Base-by-base conservation (phyloP, 1,140 invertebrate species). In the Gryllus bimaculatus region DNA sequence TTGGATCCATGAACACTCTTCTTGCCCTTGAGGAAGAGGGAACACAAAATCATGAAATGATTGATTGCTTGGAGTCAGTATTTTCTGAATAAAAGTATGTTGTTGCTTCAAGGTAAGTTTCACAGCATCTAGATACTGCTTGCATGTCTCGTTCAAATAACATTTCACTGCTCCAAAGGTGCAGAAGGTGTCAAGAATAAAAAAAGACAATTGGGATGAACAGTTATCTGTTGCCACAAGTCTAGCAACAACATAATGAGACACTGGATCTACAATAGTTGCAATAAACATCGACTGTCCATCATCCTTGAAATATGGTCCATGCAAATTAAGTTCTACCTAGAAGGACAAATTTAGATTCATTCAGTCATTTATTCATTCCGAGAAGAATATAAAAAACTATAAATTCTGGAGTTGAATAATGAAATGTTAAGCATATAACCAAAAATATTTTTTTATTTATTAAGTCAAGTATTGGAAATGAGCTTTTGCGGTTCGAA, bases 141-240 rank as follows among this genome's bases (percentile, higher is more conserved):
- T 78, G 21, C 82, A 79, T 78, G 83, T 76, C 12, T 82, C 81
- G 20, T 82, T 81, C 49, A 84, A 80, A 47, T 78, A 80, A 78
- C 83, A 84, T 54, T 82, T 82, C 20, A 84, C 82, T 81, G 85
- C 83, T 12, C 84, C 84, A 78, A 83, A 83, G 20, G 78, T 81
- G 73, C 84, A 85, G 78, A 85, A 85, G n/a, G 82, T 81, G 48
- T 83, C 81, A 79, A 84, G 81, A 10, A 85, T 79, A 78, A 85
- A 84, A 66, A 82, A 80, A 47, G 83, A 80, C 8, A 83, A 74
- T 26, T 80, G 80, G 15, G 47, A 74, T 79, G 81, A 77, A 47
- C 77, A 78, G 74, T 81, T 80, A 78, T 79, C 78, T n/a, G 79
- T 78, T 21, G 82, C 77, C 21, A 82, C 77, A 7, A 83, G 76